Evolutionary conservation across 2,888 invertebrate species (phyloP).

Genomic region (Eulithis prunata): DNA sequence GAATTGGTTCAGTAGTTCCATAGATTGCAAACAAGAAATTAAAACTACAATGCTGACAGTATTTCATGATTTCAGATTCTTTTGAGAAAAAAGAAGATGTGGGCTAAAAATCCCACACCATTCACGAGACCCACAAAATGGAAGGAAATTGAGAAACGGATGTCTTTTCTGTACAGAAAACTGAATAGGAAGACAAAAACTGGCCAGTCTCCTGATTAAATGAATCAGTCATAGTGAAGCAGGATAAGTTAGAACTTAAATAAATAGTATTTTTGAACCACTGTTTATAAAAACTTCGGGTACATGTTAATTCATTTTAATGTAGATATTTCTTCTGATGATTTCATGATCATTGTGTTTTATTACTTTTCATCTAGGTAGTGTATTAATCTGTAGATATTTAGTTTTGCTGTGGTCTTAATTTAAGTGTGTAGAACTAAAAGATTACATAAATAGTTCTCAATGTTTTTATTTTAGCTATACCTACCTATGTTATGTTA

Average conservation of each 20-base stretch:
- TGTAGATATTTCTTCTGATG: background rate
- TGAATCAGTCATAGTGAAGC: background rate
- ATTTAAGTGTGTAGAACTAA: slow-evolving; percentile 13
- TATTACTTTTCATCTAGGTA: background rate
- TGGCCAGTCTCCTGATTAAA: slow-evolving; percentile 71
- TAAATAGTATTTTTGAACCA: background rate
- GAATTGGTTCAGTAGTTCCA: no score
- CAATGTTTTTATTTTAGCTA: slow-evolving; percentile 13
- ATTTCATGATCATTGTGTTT: background rate
- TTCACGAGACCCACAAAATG: slow-evolving; percentile 90
- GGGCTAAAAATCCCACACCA: slow-evolving; percentile 84
- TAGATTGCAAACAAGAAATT: no score
- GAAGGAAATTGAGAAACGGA: slow-evolving; percentile 89
- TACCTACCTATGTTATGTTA: no score
- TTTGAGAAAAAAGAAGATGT: slow-evolving; percentile 88
- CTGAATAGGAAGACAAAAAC: slow-evolving; percentile 93
- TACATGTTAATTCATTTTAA: background rate
- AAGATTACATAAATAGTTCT: slow-evolving; percentile 4
- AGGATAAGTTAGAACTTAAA: slow-evolving; percentile 11
- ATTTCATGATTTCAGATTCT: slow-evolving; percentile 70
- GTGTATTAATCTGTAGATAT: background rate
- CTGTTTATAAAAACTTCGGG: background rate
- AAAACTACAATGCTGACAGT: background rate
- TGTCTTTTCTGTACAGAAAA: slow-evolving; percentile 89
- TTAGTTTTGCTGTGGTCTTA: slow-evolving; percentile 10